Conservation (phyloP, 2,888 invertebrate species). For the Unio pictorum region DNA sequence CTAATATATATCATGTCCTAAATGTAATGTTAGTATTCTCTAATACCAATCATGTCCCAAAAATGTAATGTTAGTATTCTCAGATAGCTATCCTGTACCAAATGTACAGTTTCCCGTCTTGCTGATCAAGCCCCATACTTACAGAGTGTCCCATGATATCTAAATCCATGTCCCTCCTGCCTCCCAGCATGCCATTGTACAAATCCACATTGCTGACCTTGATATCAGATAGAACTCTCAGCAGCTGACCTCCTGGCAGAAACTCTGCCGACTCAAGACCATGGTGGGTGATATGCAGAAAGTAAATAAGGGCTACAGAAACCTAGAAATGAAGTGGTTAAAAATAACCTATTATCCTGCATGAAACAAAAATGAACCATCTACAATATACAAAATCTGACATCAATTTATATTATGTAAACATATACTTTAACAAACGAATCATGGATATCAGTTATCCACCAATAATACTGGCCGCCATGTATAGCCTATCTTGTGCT, state of each 20-base stretch:
- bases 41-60: too few relatives aligned
- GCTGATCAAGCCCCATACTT: neutral
- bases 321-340: slow-evolving; percentile 25
- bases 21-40: too few relatives aligned
- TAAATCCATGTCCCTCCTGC: slow-evolving; percentile 21
- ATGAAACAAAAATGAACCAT: neutral
- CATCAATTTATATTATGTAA: too few relatives aligned
- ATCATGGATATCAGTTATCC: too few relatives aligned
- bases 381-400: too few relatives aligned
- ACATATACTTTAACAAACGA: too few relatives aligned
- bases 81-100: too few relatives aligned
- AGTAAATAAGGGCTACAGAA: slow-evolving; percentile 53
- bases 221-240: slow-evolving; percentile 45
- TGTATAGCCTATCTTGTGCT: too few relatives aligned
- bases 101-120: too few relatives aligned
- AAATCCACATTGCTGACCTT: slow-evolving; percentile 28
- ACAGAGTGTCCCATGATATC: slow-evolving; percentile 14
- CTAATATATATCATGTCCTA: too few relatives aligned
- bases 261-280: slow-evolving; percentile 56
- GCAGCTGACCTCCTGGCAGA: slow-evolving; percentile 35
- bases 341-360: neutral
- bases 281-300: slow-evolving; percentile 48
- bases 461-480: too few relatives aligned
- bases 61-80: too few relatives aligned
- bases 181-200: slow-evolving; percentile 28